Base-by-base conservation (phyloP, 2,113 vertebrate species). In the Pantherophis guttatus region DNA sequence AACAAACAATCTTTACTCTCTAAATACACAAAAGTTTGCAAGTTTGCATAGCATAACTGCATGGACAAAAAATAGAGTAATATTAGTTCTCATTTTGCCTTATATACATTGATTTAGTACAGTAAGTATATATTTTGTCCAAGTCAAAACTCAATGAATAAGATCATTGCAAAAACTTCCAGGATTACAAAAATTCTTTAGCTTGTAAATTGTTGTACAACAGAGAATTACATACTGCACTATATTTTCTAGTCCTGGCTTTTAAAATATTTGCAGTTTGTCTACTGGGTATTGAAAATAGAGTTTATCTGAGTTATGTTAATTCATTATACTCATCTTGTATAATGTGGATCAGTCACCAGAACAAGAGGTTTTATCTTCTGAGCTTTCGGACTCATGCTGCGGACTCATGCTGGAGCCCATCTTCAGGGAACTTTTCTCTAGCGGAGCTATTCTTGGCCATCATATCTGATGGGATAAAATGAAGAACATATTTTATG, bases 281-380 rank as follows among this genome's bases (percentile, higher is more conserved):
- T 53, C 91, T 91, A 50, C n/a, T 93, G 33, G 21, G n/a, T 65
- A 92, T 91, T 44, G 23, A 52, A 93, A 89, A 92, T 57, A 93
- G 17, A 93, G 21, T 29, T n/a, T 65, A 29, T 44, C 75, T 92
- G 0, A 50, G 91, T 57, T 93, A 24, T 3, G 87, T 52, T 91
- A 94, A 93, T 94, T 95, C 17, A 85, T 59, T 88, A 81, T 87
- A 75, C 89, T 33, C 89, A 87, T 75, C 33, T 0, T 0, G 4
- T 24, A 10, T 23, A 59, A 59, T 24, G 8, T 59, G 8, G 58
- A 23, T 59, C 23, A 1, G 2, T 9, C 8, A 10, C 23, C 23
- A 59, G 58, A 23, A 59, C 8, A 8, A 9, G 57, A 58, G 6
- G 6, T 24, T 24, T 59, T 59, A 23, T 59, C 58, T 59, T 59